These are phyloP conservation scores for Pempheris klunzingeri DNA, from an alignment of 2,797 vertebrate genomes.

Conservation along the genomic window DNA sequence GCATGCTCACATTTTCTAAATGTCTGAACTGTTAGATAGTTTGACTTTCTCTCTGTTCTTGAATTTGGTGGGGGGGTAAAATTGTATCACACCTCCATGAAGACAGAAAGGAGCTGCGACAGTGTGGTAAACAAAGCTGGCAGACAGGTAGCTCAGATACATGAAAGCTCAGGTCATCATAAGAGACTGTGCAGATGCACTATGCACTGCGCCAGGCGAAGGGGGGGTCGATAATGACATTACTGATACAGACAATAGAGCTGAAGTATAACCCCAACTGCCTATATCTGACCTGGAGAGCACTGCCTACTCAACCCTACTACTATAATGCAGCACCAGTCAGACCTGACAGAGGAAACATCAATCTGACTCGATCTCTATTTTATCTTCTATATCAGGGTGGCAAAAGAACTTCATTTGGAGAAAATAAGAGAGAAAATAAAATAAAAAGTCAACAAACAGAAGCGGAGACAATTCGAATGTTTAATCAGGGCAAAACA, in stretches of 20 bases:
- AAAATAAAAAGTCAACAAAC: too few relatives aligned
- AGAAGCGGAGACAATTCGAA: neutral
- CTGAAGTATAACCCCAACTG: neutral
- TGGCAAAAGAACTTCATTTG: neutral
- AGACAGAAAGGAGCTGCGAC: neutral
- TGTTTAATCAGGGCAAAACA: neutral
- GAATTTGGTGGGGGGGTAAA: neutral
- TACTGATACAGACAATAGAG: neutral
- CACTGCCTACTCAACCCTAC: too few relatives aligned
- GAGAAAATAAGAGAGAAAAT: neutral
- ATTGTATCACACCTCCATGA: neutral
- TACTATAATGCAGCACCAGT: neutral
- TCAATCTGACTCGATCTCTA: neutral
- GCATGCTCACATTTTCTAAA: neutral
- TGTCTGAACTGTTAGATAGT: neutral
- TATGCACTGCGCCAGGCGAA: too few relatives aligned
- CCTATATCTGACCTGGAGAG: neutral
- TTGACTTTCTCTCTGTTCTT: neutral
- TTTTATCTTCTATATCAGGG: neutral
- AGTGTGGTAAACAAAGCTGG: slow-evolving; percentile 8
- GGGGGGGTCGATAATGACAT: neutral
- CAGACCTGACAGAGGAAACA: neutral
- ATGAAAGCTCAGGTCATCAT: slow-evolving; percentile 7
- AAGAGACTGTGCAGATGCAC: too few relatives aligned
- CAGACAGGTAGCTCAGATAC: neutral